Evolutionary conservation across 1,140 invertebrate species (phyloP), one percentile per base, ranked within the genome.

Genomic region (Drosophila punjabiensis): DNA sequence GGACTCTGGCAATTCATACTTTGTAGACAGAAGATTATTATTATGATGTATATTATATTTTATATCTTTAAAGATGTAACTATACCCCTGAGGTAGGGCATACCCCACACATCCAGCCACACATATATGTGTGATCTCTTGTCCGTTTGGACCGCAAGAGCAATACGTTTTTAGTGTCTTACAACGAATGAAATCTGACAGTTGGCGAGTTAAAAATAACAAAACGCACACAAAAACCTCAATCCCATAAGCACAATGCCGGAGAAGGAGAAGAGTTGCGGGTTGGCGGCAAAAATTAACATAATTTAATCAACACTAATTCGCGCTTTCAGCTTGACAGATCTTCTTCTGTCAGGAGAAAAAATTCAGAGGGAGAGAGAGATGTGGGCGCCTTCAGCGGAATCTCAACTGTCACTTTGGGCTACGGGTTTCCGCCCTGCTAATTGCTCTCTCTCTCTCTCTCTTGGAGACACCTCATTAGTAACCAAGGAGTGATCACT

Each of bases 271-370:
- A 74, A 35, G 45, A 70, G 69, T 30, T 30, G 70, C 37, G 43
- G 67, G 59, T 20, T 24, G 32, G 33, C 24, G 69, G n/a, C 5
- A 30, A 47, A 82, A 86, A 90, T 89, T 90, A 82, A 80, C 82
- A 90, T 90, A 90, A 90, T 82, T 90, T 82, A 90, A 90, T 91
- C 79, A 80, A 90, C 70, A 90, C 75, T 88, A 90, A 88, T 90
- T 88, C 84, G 85, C 78, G 77, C 84, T 70, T 76, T 73, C 85
- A 79, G 69, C 67, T 75, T 81, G 80, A 76, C 84, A 81, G 78
- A 61, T 74, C 56, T 65, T 50, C 28, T 16, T 39, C 4, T 28
- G 55, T n/a, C 20, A n/a, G 14, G 9, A 13, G 10, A 37, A 35
- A 18, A 13, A n/a, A n/a, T n/a, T 30, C 35, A 18, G 20, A 35